Base-by-base conservation (phyloP, 1,140 invertebrate species). In the Campoletis sonorensis region DNA sequence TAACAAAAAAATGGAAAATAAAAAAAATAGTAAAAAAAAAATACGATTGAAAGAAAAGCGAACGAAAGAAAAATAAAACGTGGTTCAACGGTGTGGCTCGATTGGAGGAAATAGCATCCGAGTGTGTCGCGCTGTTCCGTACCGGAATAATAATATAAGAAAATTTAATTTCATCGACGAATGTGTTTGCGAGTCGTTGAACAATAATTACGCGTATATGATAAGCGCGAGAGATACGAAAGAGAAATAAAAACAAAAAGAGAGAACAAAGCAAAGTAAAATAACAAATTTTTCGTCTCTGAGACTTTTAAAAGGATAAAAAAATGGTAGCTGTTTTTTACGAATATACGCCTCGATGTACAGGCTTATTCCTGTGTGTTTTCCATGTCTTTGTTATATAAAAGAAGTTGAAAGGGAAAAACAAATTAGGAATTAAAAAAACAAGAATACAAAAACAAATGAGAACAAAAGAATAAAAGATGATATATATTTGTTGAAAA, bases 401-500 rank as follows among this genome's bases (percentile, higher is more conserved):
- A 45, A 45, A 45, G 11, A 45, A 45, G 13, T 10, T 11, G 11
- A 45, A 61, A 86, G 85, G 81, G 87, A 79, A 85, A 27, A 76
- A 75, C 37, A 4, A 67, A 30, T 26, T n/a, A 23, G n/a, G n/a
- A 67, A 30, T 27, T 10, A 71, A 45, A n/a, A 79, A 79, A 70
- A 76, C 51, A 49, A 49, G 15, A 40, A 30, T 16, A n/a, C n/a
- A n/a, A 64, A 30, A 30, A 18, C 10, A 37, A 45, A 45, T 45
- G 40, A 51, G 27, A 79, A 23, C 10, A 26, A 70, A 72, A 73
- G 18, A 86, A 86, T 87, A 87, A 87, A 88, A 81, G 85, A 86
- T 86, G 87, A 88, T 87, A 89, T 89, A 88, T 88, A 88, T 89
- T 87, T 89, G 86, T 89, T 86, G 83, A 86, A 82, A 84, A 81